Percentiles rank a stretch among this genome's conserved stretches.
These are phyloP conservation scores for Acanthopagrus latus DNA, from an alignment of 2,797 vertebrate species.

Conservation along the genomic window DNA sequence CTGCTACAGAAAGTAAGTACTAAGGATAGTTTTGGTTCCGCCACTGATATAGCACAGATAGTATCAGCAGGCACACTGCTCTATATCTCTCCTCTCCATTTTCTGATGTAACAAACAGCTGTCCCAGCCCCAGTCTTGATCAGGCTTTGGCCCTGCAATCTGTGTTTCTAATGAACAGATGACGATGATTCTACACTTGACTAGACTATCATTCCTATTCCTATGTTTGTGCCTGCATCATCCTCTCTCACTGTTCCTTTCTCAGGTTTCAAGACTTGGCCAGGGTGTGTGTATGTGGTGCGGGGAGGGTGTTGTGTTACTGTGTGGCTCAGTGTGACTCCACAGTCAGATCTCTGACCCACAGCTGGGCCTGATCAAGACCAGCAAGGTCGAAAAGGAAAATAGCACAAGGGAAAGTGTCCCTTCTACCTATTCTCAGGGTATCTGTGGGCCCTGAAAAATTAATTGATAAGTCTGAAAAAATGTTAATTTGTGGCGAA, in stretches of 20 bases:
- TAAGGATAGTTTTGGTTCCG: conserved; percentile 19
- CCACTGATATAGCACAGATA: not conserved
- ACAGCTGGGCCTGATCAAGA: conserved; percentile 73
- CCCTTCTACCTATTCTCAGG: not conserved
- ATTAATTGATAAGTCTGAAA: not conserved
- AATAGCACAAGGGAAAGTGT: conserved; percentile 10
- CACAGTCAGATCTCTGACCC: conserved; percentile 58
- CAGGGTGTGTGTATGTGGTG: not conserved
- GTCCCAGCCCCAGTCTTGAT: conserved; percentile 5
- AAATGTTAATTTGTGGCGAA: not conserved
- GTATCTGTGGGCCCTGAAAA: not conserved
- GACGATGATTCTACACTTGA: conserved; percentile 30
- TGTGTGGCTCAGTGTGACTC: conserved; percentile 52
- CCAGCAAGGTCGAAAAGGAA: conserved; percentile 31
- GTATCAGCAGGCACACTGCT: not conserved
- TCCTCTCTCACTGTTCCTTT: conserved; percentile 2
- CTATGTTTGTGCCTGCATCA: not conserved
- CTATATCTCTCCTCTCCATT: not conserved
- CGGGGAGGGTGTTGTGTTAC: conserved; percentile 58
- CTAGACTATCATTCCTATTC: not conserved
- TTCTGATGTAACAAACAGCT: conserved; percentile 7
- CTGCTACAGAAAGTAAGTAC: conserved; percentile 3
- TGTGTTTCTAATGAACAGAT: conserved; percentile 23
- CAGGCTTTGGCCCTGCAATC: not conserved
- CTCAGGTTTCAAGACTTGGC: conserved; percentile 64